Conservation (phyloP, 1,140 invertebrate species). For the Hetaerina americana region DNA sequence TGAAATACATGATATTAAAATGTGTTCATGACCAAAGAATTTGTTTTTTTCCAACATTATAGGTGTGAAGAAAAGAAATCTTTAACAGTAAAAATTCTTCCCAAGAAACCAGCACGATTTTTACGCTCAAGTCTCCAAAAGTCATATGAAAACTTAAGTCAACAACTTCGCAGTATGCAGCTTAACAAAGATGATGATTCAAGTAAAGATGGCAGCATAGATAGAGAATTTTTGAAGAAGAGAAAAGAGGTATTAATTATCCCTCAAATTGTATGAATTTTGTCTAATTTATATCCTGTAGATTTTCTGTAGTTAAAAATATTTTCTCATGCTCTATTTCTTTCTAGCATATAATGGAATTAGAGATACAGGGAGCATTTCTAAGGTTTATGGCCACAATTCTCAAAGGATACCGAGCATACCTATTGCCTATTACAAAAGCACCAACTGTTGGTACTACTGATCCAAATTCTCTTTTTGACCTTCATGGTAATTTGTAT, state of each 20-base stretch:
- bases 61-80: constrained; percentile 79
- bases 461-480: constrained; percentile 88
- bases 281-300: no score
- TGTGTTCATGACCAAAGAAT: not conserved
- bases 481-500: constrained; percentile 83
- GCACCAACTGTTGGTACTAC: constrained; percentile 87
- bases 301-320: no score
- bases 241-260: constrained; percentile 42
- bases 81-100: constrained; percentile 70
- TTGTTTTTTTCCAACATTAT: constrained; percentile 13
- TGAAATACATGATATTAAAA: not conserved
- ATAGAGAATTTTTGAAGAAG: constrained; percentile 58
- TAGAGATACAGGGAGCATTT: constrained; percentile 95
- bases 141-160: constrained; percentile 43
- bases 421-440: constrained; percentile 85
- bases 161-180: constrained; percentile 25
- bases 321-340: not conserved
- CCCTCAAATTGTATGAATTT: no score
- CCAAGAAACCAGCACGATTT: constrained; percentile 72
- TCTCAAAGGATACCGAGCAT: constrained; percentile 81
- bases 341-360: constrained; percentile 61
- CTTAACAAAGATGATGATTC: constrained; percentile 14
- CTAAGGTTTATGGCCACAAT: constrained; percentile 90
- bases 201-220: constrained; percentile 38
- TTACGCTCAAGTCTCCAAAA: constrained; percentile 43